These are phyloP conservation scores for Catamblyrhynchus diadema DNA, from an alignment of 2,797 vertebrate species.

Conservation along the genomic window DNA sequence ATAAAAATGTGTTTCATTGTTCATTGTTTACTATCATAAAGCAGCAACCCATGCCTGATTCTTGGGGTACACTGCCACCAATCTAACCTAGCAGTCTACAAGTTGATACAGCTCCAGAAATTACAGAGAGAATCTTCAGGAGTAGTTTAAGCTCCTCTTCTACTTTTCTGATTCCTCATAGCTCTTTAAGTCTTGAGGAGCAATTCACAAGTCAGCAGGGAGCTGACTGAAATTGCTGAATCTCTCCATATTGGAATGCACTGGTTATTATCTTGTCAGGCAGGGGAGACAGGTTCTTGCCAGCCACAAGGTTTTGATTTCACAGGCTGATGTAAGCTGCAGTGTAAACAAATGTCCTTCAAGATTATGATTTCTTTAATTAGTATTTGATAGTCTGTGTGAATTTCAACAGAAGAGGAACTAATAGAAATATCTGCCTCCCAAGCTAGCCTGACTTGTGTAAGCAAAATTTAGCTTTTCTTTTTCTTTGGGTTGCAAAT, in stretches of 20 bases:
- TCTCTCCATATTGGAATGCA: background rate
- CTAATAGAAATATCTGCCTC: background rate
- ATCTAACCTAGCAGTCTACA: background rate
- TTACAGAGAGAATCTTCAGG: background rate
- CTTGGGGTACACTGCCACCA: background rate
- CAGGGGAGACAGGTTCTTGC: background rate
- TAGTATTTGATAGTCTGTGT: background rate
- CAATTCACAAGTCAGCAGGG: background rate
- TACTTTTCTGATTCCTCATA: background rate
- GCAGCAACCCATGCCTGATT: background rate
- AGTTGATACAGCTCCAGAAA: background rate
- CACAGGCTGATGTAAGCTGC: background rate
- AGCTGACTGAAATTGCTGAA: background rate
- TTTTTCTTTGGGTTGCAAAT: background rate
- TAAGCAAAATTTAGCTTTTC: background rate
- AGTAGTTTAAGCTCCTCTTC: background rate
- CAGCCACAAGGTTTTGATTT: background rate
- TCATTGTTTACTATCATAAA: background rate
- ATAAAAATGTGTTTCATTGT: background rate
- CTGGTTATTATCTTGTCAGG: background rate
- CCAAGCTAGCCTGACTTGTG: background rate
- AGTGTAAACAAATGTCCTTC: background rate
- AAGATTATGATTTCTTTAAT: background rate
- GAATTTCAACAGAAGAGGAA: background rate
- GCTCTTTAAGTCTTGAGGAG: background rate